phyloP scores from a whole-genome alignment of 1,140 invertebrate species.

The Caenorhabditis inopinata region DNA sequence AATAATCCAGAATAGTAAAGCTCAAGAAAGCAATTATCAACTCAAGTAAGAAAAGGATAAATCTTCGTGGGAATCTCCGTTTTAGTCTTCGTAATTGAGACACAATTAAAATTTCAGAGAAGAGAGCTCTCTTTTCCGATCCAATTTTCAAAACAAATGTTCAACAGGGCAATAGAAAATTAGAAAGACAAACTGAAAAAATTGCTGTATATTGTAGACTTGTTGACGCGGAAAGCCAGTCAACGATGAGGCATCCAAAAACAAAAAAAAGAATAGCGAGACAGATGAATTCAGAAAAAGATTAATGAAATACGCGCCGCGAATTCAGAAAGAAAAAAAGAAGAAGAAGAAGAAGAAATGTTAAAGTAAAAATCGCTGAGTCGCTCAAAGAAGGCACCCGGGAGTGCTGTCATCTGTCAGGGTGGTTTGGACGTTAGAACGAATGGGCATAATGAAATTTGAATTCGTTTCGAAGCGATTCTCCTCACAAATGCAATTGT shows the following conservation, averaged over 20 bases:
- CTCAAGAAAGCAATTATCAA: not conserved
- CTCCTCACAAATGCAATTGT: not conserved
- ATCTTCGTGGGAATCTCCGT: conserved; percentile 21
- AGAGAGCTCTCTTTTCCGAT: no score
- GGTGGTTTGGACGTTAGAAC: conserved; percentile 1
- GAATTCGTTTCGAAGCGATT: not conserved
- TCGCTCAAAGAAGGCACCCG: not conserved
- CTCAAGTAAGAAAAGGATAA: not conserved
- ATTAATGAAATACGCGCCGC: no score
- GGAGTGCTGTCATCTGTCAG: not conserved
- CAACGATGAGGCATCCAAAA: no score
- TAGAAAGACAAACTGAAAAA: no score
- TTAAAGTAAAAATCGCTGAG: not conserved
- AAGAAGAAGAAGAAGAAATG: not conserved
- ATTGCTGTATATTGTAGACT: no score
- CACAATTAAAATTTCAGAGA: not conserved
- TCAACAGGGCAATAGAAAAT: no score
- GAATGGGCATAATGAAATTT: conserved; percentile 21
- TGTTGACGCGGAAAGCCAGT: no score
- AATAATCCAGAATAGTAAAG: not conserved
- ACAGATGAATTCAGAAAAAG: no score
- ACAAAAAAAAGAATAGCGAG: no score
- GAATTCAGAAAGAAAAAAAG: no score
- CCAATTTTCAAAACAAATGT: no score
- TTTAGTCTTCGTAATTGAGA: not conserved